A percentile compares a stretch with the other conserved stretches of the same genome.
Conservation (phyloP, 1,140 invertebrate species). For the Harlomillsia oculata region DNA sequence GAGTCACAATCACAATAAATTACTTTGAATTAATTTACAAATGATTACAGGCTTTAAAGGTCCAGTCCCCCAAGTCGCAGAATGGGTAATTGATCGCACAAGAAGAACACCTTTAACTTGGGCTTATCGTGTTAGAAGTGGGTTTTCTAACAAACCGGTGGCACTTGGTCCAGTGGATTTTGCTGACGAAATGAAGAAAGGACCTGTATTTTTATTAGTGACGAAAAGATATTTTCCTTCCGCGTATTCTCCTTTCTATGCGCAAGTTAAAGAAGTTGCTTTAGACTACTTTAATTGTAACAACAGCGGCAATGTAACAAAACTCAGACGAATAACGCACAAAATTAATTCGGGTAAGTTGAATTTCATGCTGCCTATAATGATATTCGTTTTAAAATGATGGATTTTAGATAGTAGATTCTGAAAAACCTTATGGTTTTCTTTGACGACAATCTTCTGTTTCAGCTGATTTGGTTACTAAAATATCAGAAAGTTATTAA, state of each 20-base stretch:
- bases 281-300: constrained; percentile 36
- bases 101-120: constrained; percentile 29
- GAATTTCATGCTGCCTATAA: constrained; percentile 5
- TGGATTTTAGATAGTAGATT: background rate
- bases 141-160: constrained; percentile 32
- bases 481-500: background rate
- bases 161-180: constrained; percentile 28
- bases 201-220: constrained; percentile 33
- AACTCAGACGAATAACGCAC: constrained; percentile 26
- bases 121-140: constrained; percentile 30
- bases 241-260: constrained; percentile 31
- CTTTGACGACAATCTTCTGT: background rate
- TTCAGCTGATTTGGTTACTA: background rate
- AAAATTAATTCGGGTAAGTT: constrained; percentile 31
- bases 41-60: constrained; percentile 25
- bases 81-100: constrained; percentile 31
- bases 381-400: background rate
- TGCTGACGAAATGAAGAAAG: constrained; percentile 18
- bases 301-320: constrained; percentile 33
- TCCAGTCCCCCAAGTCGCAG: constrained; percentile 30
- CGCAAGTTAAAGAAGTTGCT: constrained; percentile 32
- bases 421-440: background rate
- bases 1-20: too few species aligned
- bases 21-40: too few species aligned
- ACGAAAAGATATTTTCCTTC: constrained; percentile 33